phyloP scores from a whole-genome alignment of 2,888 invertebrate genomes.

The Athripsodes cinereus region DNA sequence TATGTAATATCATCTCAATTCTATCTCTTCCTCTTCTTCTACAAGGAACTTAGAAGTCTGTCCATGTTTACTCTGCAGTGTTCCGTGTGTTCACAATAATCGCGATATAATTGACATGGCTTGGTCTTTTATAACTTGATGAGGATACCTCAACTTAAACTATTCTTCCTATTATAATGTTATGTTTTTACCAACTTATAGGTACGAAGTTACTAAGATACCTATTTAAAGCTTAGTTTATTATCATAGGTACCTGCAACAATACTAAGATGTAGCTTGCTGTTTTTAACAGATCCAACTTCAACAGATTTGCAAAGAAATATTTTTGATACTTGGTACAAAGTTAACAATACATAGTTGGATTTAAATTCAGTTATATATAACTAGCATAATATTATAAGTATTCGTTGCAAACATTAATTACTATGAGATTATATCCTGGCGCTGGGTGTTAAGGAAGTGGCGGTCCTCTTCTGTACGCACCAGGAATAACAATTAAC shows the following conservation, averaged over 20 bases:
- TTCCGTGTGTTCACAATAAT: neutral
- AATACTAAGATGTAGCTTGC: no score
- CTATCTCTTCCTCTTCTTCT: neutral
- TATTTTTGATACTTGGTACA: no score
- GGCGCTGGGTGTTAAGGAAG: neutral
- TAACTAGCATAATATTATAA: no score
- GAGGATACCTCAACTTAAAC: no score
- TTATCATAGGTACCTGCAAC: no score
- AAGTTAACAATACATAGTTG: no score
- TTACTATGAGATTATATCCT: neutral
- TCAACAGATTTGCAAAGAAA: no score
- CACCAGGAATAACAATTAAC: neutral
- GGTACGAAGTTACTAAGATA: neutral
- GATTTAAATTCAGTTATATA: no score
- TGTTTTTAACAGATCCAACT: no score
- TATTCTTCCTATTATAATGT: no score
- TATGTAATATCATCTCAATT: neutral
- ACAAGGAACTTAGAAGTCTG: neutral
- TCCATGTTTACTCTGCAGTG: neutral
- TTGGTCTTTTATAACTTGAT: neutral
- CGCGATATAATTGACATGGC: slow-evolving; percentile 1
- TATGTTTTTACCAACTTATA: neutral
- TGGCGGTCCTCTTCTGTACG: neutral
- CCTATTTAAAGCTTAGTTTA: neutral
- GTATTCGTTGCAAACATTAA: no score